Conservation (phyloP, 1,140 invertebrate species). For the Eubasilissa regina region DNA sequence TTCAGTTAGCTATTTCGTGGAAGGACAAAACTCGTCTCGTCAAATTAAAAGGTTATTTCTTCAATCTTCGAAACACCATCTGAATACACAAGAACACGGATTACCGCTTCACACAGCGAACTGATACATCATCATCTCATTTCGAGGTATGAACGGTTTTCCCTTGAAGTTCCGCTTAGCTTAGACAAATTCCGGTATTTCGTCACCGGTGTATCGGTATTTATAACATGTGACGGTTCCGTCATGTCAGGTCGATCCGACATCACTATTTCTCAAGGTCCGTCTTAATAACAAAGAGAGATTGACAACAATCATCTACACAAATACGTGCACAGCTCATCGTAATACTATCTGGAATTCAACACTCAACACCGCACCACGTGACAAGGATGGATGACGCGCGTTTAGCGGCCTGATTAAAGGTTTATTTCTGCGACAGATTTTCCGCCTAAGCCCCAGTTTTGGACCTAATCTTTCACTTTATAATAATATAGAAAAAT, state of each 20-base stretch:
- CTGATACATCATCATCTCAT: not conserved
- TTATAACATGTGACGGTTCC: not conserved
- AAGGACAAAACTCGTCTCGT: no score
- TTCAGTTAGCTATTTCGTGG: no score
- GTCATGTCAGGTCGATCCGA: not conserved
- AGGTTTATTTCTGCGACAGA: no score
- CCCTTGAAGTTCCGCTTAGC: slow-evolving; percentile 2
- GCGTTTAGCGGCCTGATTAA: no score
- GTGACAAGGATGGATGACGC: no score
- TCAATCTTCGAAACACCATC: not conserved
- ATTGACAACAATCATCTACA: slow-evolving; percentile 3
- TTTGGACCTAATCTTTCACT: no score
- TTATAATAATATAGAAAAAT: no score
- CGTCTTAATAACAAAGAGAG: not conserved
- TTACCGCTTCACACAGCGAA: not conserved
- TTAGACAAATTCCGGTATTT: not conserved
- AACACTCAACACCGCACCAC: no score
- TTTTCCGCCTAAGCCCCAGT: no score
- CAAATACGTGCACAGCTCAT: no score
- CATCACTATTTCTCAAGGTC: slow-evolving; percentile 1
- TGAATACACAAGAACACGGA: not conserved
- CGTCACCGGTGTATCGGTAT: not conserved
- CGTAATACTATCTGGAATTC: no score
- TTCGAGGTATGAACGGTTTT: not conserved
- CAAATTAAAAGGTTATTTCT: no score